Evolutionary conservation across 1,140 invertebrate genomes (phyloP).

Genomic region (Nomia melanderi): DNA sequence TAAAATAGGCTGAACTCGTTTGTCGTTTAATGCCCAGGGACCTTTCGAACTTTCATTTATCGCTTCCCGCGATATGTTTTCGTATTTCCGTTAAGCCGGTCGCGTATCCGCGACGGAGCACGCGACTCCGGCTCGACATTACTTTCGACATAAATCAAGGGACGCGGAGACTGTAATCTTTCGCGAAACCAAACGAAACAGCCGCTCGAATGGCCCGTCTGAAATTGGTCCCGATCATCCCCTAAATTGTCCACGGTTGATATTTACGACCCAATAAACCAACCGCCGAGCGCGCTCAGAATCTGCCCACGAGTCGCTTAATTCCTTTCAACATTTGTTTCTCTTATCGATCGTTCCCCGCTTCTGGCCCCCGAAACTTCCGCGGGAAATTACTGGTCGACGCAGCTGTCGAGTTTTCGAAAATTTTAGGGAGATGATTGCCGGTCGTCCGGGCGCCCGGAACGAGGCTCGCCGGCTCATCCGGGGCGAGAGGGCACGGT

Average conservation of each 20-base stretch:
- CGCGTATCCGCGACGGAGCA: too few species aligned
- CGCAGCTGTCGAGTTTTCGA: slow-evolving; percentile 35
- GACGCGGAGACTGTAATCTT: too few species aligned
- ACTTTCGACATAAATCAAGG: too few species aligned
- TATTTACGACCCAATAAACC: not conserved
- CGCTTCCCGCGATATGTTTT: too few species aligned
- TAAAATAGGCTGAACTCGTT: too few species aligned
- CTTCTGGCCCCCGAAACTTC: not conserved
- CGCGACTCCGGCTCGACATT: too few species aligned
- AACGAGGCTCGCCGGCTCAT: not conserved
- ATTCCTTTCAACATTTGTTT: slow-evolving; percentile 36
- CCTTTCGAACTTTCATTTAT: too few species aligned
- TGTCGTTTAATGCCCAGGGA: too few species aligned
- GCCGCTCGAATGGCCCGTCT: too few species aligned
- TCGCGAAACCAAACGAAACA: too few species aligned
- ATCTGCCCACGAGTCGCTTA: slow-evolving; percentile 14
- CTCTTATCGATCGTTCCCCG: slow-evolving; percentile 25
- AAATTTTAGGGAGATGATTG: slow-evolving; percentile 18
- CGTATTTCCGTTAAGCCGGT: too few species aligned
- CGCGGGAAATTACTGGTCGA: not conserved
- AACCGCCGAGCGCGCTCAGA: slow-evolving; percentile 1
- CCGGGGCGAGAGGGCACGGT: not conserved
- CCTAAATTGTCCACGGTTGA: slow-evolving; percentile 2
- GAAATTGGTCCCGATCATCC: slow-evolving; percentile 23
- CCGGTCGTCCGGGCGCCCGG: too few species aligned